Evolutionary conservation across 1,140 invertebrate genomes (phyloP), one percentile per base, ranked within the genome.

Genomic region (Drosophila sturtevanti): DNA sequence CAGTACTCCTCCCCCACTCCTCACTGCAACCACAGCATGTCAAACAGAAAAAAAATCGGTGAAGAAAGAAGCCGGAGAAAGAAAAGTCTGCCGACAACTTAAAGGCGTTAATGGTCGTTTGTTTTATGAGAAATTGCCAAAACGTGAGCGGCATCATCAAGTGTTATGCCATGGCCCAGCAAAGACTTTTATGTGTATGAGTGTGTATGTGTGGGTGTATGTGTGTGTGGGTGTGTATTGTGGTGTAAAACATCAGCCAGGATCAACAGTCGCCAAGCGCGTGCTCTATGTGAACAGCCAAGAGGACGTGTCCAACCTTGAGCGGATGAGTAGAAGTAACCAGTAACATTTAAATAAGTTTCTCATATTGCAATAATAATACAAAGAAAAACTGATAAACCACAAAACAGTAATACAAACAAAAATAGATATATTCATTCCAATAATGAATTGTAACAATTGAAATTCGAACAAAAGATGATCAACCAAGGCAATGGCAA

Each of bases 91-190:
- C 82, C 84, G 82, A 87, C 82, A 87, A 87, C 82, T 87, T 87
- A 87, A 87, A 87, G 84, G 84, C 84, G 84, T 87, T 91, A 91
- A 91, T 91, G 90, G 90, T 85, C 90, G 90, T 91, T 91, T 91
- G 90, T 91, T 91, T 91, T 91, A 91, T 91, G 90, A 91, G 90
- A 91, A 91, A 91, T 91, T 91, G 90, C 90, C 80, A 79, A 90
- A 90, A 91, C 90, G 90, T 91, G 90, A 78, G 66, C 68, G 21
- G 90, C 80, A 91, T 91, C 62, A 61, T n/a, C 56, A 91, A 74
- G 54, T 56, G 10, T 35, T n/a, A 35, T 24, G 18, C 16, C 16
- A 1, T 35, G 18, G 51, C 59, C 24, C 11, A 11, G 63, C 64
- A 51, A 69, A 59, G 63, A 74, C n/a, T n/a, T n/a, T n/a, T n/a